Evolutionary conservation across 2,888 invertebrate genomes (phyloP).

Genomic region (Aricia artaxerxes): DNA sequence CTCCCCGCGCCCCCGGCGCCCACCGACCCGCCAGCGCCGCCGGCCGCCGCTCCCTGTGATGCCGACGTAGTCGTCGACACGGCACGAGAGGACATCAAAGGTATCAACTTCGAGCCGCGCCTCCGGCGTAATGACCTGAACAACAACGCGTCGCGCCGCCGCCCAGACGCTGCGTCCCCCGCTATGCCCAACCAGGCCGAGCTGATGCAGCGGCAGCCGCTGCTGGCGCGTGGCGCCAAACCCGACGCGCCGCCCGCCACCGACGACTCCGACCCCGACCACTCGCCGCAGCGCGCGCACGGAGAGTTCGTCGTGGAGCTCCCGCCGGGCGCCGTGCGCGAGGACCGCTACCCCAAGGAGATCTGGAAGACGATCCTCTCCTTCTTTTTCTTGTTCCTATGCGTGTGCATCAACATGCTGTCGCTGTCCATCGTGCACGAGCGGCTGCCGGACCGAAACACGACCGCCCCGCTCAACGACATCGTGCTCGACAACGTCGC

Average conservation of each 20-base stretch:
- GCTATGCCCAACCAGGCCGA: constrained; percentile 75
- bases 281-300: constrained; percentile 64
- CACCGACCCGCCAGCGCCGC: constrained; percentile 44
- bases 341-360: constrained; percentile 91
- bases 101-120: constrained; percentile 72
- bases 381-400: constrained; percentile 71
- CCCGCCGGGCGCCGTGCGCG: constrained; percentile 83
- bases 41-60: constrained; percentile 56
- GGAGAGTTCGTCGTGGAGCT: constrained; percentile 74
- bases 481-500: constrained; percentile 88
- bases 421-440: constrained; percentile 93
- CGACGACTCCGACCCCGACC: constrained; percentile 71
- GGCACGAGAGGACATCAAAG: constrained; percentile 69
- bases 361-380: constrained; percentile 87
- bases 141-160: constrained; percentile 69
- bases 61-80: constrained; percentile 69
- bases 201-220: constrained; percentile 77
- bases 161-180: constrained; percentile 60
- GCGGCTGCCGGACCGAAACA: constrained; percentile 88
- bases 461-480: constrained; percentile 90
- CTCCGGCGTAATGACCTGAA: constrained; percentile 76
- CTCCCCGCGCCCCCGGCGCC: constrained; percentile 48
- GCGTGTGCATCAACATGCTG: constrained; percentile 79
- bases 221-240: constrained; percentile 70
- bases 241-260: constrained; percentile 62